Evolutionary conservation across 2,797 vertebrate species (phyloP), one percentile per base, ranked within the genome.

Genomic region (Sardinella longiceps): DNA sequence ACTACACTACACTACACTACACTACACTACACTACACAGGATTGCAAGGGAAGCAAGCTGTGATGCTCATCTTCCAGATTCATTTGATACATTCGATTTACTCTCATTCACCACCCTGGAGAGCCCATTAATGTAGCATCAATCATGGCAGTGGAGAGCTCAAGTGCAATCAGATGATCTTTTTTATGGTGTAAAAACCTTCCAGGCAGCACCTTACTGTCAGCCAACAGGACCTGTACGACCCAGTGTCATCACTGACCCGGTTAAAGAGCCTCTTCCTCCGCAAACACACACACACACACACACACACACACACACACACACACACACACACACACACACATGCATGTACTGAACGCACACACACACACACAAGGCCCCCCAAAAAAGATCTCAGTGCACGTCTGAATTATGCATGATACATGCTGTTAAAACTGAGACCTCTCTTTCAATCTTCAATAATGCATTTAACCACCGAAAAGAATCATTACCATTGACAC

Each of bases 361-460:
- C 46, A 48, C 6, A 48, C 46, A 48, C 46, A 48, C 46, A 12
- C 46, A 48, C 46, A 20, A 43, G 37, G 15, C 70, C 70, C 70
- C 70, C 20, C 46, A 48, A 43, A 77, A 37, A 77, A 39, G 33
- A 77, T 77, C 18, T 43, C 33, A 77, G 6, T 1, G 70, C 33
- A 43, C 2, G 18, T 39, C 20, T 77, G 70, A 77, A 77, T 77
- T 39, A 77, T 77, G 37, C 37, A 77, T 77, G 33, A 0, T 43
- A 43, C 70, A 77, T 39, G 33, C 70, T 43, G 70, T 77, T 77
- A 77, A 74, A 77, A 77, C 37, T 6, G 20, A 77, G 70, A 77
- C 70, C 37, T 43, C 70, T 77, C 33, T 43, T 77, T 77, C 70
- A 77, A 39, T 77, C 70, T 77, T 77, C 70, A 77, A 77, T 77